Conservation (phyloP, 1,140 invertebrate species). For the Whitmania pigra region DNA sequence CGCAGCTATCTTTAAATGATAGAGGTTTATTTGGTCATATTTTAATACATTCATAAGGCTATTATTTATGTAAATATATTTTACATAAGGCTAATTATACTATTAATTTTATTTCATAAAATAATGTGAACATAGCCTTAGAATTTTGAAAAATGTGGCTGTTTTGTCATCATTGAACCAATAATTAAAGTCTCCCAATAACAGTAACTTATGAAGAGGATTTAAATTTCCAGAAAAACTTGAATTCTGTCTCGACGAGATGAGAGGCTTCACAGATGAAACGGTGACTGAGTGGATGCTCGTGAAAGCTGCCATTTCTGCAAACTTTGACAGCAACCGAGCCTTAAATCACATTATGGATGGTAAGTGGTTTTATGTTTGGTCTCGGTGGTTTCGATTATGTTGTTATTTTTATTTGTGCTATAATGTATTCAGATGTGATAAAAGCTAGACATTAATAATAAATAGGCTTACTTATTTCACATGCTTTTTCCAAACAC, state of each 20-base stretch:
- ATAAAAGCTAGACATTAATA: too few relatives aligned
- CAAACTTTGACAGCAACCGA: conserved; percentile 58
- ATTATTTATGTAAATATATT: too few relatives aligned
- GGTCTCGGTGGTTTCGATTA: neutral
- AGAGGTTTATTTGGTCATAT: neutral
- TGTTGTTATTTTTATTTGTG: too few relatives aligned
- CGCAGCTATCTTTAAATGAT: neutral
- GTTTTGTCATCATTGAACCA: neutral
- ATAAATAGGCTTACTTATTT: too few relatives aligned
- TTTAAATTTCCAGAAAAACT: conserved; percentile 48
- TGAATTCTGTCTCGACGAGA: conserved; percentile 67
- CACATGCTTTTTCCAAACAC: too few relatives aligned
- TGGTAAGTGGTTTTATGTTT: neutral
- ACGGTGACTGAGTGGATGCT: conserved; percentile 56
- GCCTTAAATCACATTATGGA: conserved; percentile 54
- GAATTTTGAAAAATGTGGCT: neutral
- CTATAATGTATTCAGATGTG: too few relatives aligned
- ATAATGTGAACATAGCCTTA: neutral
- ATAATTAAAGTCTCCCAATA: neutral
- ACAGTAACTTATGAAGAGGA: conserved; percentile 11
- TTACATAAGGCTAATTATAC: neutral
- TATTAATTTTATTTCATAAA: neutral
- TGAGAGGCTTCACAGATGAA: conserved; percentile 67
- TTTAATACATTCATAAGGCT: too few relatives aligned
- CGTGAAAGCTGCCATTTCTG: conserved; percentile 51